A percentile compares a stretch with the other conserved stretches of the same genome.
Evolutionary conservation across 2,113 vertebrate genomes (phyloP).

Genomic region (Amphilophus citrinellus): DNA sequence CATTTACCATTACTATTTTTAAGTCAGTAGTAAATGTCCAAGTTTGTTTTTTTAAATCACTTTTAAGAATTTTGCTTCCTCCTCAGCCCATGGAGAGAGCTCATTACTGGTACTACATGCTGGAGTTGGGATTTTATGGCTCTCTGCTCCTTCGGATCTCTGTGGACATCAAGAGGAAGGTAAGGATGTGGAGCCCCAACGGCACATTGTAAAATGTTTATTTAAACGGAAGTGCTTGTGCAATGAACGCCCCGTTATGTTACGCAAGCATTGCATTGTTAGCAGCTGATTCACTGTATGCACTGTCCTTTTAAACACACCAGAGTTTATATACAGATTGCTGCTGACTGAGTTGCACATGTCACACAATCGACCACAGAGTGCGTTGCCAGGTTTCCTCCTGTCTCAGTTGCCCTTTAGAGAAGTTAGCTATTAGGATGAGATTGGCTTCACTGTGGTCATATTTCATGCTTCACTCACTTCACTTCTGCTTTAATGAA

Average conservation of each 20-base stretch:
- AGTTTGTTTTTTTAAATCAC: background rate
- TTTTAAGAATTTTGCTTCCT: background rate
- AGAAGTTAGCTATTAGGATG: background rate
- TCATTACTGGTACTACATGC: conserved; percentile 92
- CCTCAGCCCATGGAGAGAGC: conserved; percentile 83
- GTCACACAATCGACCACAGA: background rate
- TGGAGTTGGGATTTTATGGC: conserved; percentile 91
- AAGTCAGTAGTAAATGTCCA: background rate
- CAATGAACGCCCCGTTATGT: background rate
- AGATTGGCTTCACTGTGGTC: background rate
- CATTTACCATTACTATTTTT: background rate
- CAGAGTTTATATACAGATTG: conserved; percentile 8
- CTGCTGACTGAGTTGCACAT: background rate
- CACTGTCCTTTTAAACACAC: background rate
- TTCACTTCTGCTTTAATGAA: conserved; percentile 20
- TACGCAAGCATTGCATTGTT: background rate
- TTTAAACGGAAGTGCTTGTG: background rate
- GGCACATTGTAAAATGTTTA: background rate
- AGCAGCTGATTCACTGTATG: background rate
- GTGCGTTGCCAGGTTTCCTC: background rate
- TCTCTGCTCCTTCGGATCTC: conserved; percentile 90
- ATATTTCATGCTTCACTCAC: background rate
- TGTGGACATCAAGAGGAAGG: conserved; percentile 93
- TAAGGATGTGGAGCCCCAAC: conserved; percentile 64
- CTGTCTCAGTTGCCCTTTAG: background rate